These are phyloP conservation scores for Halesus radiatus DNA, from an alignment of 1,140 invertebrate species.

Conservation along the genomic window DNA sequence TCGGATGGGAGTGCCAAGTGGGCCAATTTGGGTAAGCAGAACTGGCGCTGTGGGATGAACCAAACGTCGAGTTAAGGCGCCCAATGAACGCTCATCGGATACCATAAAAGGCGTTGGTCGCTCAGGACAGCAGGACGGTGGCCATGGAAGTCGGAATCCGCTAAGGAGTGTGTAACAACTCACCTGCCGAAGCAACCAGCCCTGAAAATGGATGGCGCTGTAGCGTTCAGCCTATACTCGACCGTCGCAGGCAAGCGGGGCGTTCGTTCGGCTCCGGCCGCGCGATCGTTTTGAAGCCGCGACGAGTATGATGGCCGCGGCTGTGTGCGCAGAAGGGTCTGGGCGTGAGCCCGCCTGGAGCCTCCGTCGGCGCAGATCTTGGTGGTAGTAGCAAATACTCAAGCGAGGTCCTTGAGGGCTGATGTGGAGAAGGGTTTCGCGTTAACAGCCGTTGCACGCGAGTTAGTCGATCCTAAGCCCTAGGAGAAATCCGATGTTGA, in stretches of 20 bases:
- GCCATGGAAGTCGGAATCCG: too few relatives aligned
- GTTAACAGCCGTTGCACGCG: constrained; percentile 91
- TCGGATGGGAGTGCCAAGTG: constrained; percentile 81
- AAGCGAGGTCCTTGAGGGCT: constrained; percentile 87
- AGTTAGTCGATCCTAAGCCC: constrained; percentile 90
- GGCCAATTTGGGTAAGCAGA: constrained; percentile 94
- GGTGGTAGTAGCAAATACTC: constrained; percentile 91
- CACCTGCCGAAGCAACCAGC: too few relatives aligned
- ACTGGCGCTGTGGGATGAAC: constrained; percentile 92
- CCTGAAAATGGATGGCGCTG: too few relatives aligned
- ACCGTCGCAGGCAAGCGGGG: too few relatives aligned
- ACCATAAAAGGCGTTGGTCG: too few relatives aligned
- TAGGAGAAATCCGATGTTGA: constrained; percentile 75
- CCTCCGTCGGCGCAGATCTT: constrained; percentile 87
- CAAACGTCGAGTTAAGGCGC: constrained; percentile 82
- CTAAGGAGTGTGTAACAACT: too few relatives aligned
- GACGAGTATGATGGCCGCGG: constrained; percentile 80
- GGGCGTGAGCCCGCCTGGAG: constrained; percentile 78
- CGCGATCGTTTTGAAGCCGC: constrained; percentile 60
- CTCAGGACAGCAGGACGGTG: too few relatives aligned
- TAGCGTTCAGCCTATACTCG: too few relatives aligned
- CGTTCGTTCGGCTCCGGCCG: too few relatives aligned
- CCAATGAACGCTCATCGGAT: constrained; percentile 82
- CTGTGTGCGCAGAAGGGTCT: constrained; percentile 82
- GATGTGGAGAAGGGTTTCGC: constrained; percentile 93